Evolutionary conservation across 30 jellyfish, hydroid and myxozoan genomes (phyloP).

Genomic region (Aurelia aurita): DNA sequence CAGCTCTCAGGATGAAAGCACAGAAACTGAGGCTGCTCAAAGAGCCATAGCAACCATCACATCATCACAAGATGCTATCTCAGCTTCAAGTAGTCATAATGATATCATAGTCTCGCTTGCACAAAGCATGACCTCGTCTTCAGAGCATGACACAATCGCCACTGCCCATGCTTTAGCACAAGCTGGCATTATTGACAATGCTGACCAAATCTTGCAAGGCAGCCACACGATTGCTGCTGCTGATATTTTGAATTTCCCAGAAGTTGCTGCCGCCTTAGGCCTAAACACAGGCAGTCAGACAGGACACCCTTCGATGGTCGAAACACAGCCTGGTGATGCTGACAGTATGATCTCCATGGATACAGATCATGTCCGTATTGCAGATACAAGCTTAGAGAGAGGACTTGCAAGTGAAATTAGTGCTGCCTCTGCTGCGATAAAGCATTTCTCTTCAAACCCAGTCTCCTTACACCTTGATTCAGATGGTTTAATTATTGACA

Average conservation of each 20-base stretch:
- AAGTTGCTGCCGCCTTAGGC: constrained; percentile 98
- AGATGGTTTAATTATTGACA: constrained; percentile 52
- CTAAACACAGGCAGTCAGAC: constrained; percentile 81
- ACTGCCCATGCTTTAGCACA: constrained; percentile 94
- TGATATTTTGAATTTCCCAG: constrained; percentile 96
- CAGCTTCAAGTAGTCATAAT: constrained; percentile 13
- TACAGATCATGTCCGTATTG: constrained; percentile 48
- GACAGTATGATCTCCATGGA: constrained; percentile 42
- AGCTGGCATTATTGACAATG: constrained; percentile 87
- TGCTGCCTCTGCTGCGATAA: constrained; percentile 35
- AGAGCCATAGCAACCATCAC: constrained; percentile 67
- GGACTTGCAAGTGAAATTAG: constrained; percentile 1
- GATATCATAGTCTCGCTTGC: constrained; percentile 88
- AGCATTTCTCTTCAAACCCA: constrained; percentile 20
- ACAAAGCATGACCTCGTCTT: constrained; percentile 59
- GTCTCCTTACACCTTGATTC: constrained; percentile 44
- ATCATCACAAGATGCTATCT: constrained; percentile 58
- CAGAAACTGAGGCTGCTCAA: constrained; percentile 74
- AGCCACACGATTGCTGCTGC: constrained; percentile 97
- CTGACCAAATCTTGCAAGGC: constrained; percentile 76
- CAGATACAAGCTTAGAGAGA: constrained; percentile 23
- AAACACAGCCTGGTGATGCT: constrained; percentile 59
- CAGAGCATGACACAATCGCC: constrained; percentile 72
- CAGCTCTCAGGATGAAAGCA: constrained; percentile 81
- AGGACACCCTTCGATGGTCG: constrained; percentile 84